Percentiles rank a stretch among this genome's conserved stretches.
Conservation (phyloP, 2,888 invertebrate species). For the Eupithecia dodoneata region DNA sequence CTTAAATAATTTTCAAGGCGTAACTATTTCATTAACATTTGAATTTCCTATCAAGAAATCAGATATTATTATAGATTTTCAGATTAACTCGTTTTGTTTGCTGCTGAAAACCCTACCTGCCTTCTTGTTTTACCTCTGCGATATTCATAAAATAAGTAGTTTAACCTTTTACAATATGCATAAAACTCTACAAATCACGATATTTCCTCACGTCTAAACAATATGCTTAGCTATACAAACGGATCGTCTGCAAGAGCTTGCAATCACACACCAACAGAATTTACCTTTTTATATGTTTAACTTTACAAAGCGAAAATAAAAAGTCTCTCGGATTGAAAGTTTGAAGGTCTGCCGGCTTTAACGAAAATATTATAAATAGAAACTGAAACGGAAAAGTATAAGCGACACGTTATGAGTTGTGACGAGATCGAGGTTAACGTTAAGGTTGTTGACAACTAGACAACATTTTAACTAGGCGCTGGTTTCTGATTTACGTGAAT, state of each 20-base stretch:
- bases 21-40: not conserved
- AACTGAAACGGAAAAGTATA: conserved; percentile 18
- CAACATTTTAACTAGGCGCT: conserved; percentile 46
- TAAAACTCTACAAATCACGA: not conserved
- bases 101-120: not conserved
- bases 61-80: not conserved
- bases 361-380: conserved; percentile 55
- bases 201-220: conserved; percentile 27
- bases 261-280: conserved; percentile 37
- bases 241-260: conserved; percentile 34
- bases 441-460: conserved; percentile 53
- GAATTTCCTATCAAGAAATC: not conserved
- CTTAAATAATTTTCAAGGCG: not conserved
- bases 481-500: not conserved
- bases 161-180: not conserved
- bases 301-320: conserved; percentile 55
- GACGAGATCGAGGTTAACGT: conserved; percentile 56
- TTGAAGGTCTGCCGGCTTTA: conserved; percentile 43
- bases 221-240: conserved; percentile 24
- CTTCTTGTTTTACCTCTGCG: not conserved
- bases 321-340: conserved; percentile 57
- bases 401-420: conserved; percentile 26
- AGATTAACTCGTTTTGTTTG: not conserved
- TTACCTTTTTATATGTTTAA: conserved; percentile 49
- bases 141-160: not conserved